Percentiles rank a stretch among this genome's conserved stretches.
Conservation (phyloP, 2,113 vertebrate species). For the Trochalopteron elliotii region DNA sequence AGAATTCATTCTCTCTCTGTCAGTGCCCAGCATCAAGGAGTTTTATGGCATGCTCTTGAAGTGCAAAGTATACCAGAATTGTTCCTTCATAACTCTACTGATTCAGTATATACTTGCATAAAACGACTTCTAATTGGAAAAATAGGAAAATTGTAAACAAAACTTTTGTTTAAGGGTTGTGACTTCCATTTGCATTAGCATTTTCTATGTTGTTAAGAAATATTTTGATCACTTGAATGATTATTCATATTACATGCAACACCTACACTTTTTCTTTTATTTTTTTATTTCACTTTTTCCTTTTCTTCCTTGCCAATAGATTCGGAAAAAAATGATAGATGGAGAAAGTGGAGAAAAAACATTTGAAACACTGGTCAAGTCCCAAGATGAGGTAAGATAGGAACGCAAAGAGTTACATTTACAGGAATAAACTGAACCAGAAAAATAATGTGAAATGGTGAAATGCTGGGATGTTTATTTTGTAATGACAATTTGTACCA, state of each 20-base stretch:
- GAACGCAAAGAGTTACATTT: background rate
- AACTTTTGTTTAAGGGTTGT: background rate
- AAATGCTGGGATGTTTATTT: background rate
- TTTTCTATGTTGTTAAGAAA: background rate
- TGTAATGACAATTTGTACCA: background rate
- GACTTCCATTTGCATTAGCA: background rate
- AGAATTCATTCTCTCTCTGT: background rate
- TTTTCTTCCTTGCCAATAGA: constrained; percentile 71
- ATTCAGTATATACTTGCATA: background rate
- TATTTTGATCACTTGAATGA: background rate
- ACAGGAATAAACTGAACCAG: background rate
- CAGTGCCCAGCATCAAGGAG: background rate
- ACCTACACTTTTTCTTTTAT: background rate
- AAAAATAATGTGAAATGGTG: background rate
- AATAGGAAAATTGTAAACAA: background rate
- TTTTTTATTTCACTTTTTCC: background rate
- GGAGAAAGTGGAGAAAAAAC: constrained; percentile 89
- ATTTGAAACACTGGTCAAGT: constrained; percentile 95
- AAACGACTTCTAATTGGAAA: background rate
- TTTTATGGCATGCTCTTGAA: background rate
- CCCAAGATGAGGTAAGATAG: constrained; percentile 92
- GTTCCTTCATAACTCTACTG: background rate
- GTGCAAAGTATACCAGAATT: background rate
- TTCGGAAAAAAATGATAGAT: constrained; percentile 96
- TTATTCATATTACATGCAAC: background rate